Evolutionary conservation across 2,888 invertebrate genomes (phyloP).

Genomic region (Philopedon plagiatum): DNA sequence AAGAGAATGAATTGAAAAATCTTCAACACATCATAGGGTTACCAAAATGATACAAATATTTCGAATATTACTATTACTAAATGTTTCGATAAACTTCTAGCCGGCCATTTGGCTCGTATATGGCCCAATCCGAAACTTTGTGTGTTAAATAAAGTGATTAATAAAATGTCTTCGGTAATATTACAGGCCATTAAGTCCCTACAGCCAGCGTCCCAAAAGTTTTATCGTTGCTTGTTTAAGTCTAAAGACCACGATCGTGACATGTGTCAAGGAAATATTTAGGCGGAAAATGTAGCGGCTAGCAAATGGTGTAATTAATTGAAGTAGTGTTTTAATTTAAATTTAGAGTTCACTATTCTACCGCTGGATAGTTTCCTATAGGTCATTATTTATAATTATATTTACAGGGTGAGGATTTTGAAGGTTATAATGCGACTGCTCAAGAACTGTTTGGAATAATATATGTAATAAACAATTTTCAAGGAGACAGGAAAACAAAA

Average conservation of each 20-base stretch:
- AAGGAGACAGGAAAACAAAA: too few relatives aligned
- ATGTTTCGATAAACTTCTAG: not conserved
- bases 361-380: too few relatives aligned
- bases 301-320: not conserved
- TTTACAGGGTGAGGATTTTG: too few relatives aligned
- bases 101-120: not conserved
- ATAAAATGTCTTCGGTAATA: not conserved
- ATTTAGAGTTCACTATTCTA: too few relatives aligned
- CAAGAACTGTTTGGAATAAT: too few relatives aligned
- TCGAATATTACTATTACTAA: too few relatives aligned
- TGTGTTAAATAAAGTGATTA: not conserved
- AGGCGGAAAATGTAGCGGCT: not conserved
- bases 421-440: too few relatives aligned
- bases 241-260: not conserved
- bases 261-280: not conserved
- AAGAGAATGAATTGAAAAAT: too few relatives aligned
- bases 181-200: not conserved
- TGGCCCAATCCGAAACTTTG: not conserved
- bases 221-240: conserved; percentile 1
- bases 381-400: too few relatives aligned
- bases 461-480: too few relatives aligned
- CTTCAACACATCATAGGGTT: too few relatives aligned
- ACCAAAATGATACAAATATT: too few relatives aligned
- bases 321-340: not conserved
- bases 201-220: conserved; percentile 1